phyloP scores from a whole-genome alignment of 1,140 invertebrate genomes.

The Drosophila kepulauana region DNA sequence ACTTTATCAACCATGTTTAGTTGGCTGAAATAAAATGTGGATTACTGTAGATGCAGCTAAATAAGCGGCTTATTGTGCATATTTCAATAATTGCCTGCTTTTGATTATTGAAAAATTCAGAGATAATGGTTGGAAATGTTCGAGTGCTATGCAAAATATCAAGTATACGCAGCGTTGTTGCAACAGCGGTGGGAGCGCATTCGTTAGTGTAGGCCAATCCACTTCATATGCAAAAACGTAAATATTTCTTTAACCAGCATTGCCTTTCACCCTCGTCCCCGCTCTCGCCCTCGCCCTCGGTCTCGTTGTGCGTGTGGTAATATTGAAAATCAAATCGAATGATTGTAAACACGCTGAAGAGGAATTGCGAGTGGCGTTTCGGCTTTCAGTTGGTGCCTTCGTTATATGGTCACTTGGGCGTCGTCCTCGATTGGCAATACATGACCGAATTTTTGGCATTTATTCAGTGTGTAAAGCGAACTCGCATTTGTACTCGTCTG shows the following conservation, averaged over 20 bases:
- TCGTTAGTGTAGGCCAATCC: too few relatives aligned
- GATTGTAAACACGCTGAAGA: neutral
- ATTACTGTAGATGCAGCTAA: too few relatives aligned
- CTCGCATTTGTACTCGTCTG: neutral
- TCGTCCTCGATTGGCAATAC: conserved; percentile 20
- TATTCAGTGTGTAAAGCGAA: conserved; percentile 1
- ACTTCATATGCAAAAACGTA: conserved; percentile 1
- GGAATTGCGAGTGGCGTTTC: neutral
- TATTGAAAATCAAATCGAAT: conserved; percentile 15
- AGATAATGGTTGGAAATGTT: too few relatives aligned
- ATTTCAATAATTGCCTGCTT: too few relatives aligned
- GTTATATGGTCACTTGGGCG: conserved; percentile 21
- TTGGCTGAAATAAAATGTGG: too few relatives aligned
- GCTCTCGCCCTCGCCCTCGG: neutral
- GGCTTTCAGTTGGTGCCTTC: neutral
- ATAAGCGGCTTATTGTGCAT: too few relatives aligned
- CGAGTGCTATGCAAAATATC: neutral
- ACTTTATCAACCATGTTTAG: neutral
- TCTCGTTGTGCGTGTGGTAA: neutral
- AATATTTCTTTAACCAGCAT: neutral
- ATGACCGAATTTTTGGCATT: conserved; percentile 30
- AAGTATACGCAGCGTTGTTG: neutral
- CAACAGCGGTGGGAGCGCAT: too few relatives aligned
- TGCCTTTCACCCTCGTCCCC: neutral
- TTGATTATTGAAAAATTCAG: too few relatives aligned